Evolutionary conservation across 2,113 vertebrate species (phyloP).

Genomic region (Blennius ocellaris): DNA sequence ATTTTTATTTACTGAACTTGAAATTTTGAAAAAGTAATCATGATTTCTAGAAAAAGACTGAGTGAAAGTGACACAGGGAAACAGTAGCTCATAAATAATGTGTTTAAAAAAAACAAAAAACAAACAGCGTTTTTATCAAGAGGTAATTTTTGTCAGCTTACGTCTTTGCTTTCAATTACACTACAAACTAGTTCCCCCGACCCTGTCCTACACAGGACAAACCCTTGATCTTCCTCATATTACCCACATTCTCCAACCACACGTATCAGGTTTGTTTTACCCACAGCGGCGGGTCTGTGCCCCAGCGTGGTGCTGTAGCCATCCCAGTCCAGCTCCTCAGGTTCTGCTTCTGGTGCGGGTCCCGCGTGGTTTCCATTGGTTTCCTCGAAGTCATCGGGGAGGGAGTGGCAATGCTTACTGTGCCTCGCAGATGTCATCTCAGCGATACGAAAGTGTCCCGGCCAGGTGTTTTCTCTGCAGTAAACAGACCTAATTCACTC

Average conservation of each 20-base stretch:
- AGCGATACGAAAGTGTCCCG: not conserved
- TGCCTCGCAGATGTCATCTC: constrained; percentile 56
- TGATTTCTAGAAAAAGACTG: too few species aligned
- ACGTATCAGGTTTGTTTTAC: constrained; percentile 55
- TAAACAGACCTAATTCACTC: constrained; percentile 30
- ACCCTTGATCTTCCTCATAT: too few species aligned
- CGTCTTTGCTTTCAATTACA: too few species aligned
- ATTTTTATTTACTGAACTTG: too few species aligned
- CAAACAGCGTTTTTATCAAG: too few species aligned
- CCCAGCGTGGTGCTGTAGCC: constrained; percentile 80
- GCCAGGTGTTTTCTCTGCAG: constrained; percentile 34
- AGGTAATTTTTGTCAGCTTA: too few species aligned
- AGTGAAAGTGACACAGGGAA: too few species aligned
- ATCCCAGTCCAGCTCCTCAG: constrained; percentile 86
- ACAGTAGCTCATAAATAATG: too few species aligned
- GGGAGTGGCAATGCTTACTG: constrained; percentile 38
- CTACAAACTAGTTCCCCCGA: too few species aligned
- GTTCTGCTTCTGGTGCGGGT: constrained; percentile 75
- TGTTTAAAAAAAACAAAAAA: too few species aligned
- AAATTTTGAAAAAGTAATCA: too few species aligned
- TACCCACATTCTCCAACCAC: not conserved
- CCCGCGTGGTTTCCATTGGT: constrained; percentile 61
- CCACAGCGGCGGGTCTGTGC: constrained; percentile 76
- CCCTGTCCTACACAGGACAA: not conserved
- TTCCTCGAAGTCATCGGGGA: constrained; percentile 66